Evolutionary conservation across 2,113 vertebrate species (phyloP).

Genomic region (Gnathonemus echidnorhynchus): DNA sequence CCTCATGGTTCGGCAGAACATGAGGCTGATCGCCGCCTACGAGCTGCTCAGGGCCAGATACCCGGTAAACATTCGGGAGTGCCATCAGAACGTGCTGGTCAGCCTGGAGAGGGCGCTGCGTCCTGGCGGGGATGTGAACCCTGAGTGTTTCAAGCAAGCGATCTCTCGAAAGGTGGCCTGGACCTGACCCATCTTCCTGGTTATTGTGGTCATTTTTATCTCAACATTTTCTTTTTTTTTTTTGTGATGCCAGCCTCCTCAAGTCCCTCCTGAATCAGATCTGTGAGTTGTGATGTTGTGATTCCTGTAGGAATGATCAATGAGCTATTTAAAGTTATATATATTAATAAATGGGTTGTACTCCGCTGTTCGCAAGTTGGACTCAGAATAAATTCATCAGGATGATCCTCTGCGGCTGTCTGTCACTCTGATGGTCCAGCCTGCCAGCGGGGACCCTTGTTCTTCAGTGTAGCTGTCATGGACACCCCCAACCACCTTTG

Average conservation of each 20-base stretch:
- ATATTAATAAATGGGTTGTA: not conserved
- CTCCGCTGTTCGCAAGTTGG: not conserved
- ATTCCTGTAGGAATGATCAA: not conserved
- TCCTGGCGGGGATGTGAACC: conserved; percentile 50
- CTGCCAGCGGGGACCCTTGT: not conserved
- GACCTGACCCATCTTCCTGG: conserved; percentile 48
- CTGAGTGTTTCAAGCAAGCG: conserved; percentile 62
- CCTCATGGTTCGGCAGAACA: conserved; percentile 69
- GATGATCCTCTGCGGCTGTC: not conserved
- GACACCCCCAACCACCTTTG: not conserved
- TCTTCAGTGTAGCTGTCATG: not conserved
- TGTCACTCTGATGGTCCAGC: not conserved
- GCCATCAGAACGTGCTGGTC: conserved; percentile 66
- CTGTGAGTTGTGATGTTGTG: not conserved
- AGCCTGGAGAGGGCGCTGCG: conserved; percentile 63
- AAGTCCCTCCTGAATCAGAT: not conserved
- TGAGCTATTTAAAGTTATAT: not conserved
- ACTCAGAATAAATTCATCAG: not conserved
- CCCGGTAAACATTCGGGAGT: conserved; percentile 61
- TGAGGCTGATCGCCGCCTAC: conserved; percentile 65
- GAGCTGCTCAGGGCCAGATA: conserved; percentile 62
- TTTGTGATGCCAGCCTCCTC: not conserved
- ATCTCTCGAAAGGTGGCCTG: conserved; percentile 65
- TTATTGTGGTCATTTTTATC: not conserved
- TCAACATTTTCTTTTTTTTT: not conserved